These are phyloP conservation scores for Drosophila sulfurigaster DNA, from an alignment of 1,140 invertebrate genomes.

Conservation along the genomic window DNA sequence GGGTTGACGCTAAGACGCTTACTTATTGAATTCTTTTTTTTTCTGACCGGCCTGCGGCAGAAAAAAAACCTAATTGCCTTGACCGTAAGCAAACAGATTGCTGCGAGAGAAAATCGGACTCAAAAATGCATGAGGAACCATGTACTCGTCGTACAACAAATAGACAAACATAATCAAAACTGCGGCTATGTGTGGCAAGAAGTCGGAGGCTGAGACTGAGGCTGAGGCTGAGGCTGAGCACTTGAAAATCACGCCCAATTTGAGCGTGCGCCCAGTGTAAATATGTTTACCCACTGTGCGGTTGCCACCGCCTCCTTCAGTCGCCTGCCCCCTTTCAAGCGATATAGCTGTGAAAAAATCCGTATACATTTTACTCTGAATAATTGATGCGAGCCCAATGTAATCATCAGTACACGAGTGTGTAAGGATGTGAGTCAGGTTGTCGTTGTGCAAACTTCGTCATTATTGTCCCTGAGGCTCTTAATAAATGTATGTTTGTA, in stretches of 20 bases:
- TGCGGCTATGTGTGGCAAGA: conserved; percentile 24
- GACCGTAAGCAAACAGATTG: conserved; percentile 72
- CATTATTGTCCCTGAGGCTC: conserved; percentile 66
- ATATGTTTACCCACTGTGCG: conserved; percentile 53
- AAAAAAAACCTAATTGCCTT: conserved; percentile 80
- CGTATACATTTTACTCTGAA: conserved; percentile 76
- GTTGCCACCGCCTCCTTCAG: neutral
- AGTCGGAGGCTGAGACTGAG: conserved; percentile 1
- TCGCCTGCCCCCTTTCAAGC: neutral
- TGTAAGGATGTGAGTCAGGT: conserved; percentile 19
- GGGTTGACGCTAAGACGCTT: conserved; percentile 68
- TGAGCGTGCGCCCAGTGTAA: conserved; percentile 75
- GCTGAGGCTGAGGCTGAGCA: conserved; percentile 35
- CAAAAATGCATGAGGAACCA: conserved; percentile 73
- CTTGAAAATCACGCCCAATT: conserved; percentile 83
- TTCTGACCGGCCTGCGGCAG: conserved; percentile 54
- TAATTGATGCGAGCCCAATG: conserved; percentile 72
- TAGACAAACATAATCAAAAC: conserved; percentile 83
- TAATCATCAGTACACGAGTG: conserved; percentile 48
- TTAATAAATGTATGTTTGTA: conserved; percentile 66
- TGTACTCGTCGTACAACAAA: conserved; percentile 54
- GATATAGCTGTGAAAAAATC: conserved; percentile 66
- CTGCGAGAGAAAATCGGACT: conserved; percentile 20
- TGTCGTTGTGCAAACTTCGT: conserved; percentile 70
- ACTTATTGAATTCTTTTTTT: conserved; percentile 73